These are phyloP conservation scores for Exaiptasia diaphana DNA, from an alignment of 64 coral and sea anemone species.

Conservation along the genomic window DNA sequence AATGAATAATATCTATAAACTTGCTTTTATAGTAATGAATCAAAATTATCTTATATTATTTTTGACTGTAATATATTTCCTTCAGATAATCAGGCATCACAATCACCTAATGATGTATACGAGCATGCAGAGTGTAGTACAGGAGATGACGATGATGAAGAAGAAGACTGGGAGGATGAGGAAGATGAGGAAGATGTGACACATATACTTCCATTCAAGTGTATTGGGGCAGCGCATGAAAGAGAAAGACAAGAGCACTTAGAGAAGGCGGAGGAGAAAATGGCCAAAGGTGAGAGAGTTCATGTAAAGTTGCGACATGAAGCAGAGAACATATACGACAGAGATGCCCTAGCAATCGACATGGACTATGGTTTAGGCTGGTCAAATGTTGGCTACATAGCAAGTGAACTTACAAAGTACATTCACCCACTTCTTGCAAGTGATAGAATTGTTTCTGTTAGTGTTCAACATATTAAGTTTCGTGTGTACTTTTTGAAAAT, in stretches of 20 bases:
- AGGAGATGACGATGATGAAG: not conserved
- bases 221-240: constrained; percentile 42
- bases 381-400: constrained; percentile 43
- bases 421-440: constrained; percentile 16
- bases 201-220: constrained; percentile 63
- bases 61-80: too few relatives aligned
- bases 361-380: constrained; percentile 43
- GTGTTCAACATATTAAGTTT: constrained; percentile 4
- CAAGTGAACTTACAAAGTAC: constrained; percentile 47
- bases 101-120: not conserved
- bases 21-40: too few relatives aligned
- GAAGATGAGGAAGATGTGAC: not conserved
- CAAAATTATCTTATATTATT: too few relatives aligned
- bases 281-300: not conserved
- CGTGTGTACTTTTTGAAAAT: not conserved
- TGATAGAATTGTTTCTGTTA: not conserved
- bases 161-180: not conserved
- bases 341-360: constrained; percentile 29
- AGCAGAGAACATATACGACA: constrained; percentile 44
- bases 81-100: too few relatives aligned
- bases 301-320: constrained; percentile 7
- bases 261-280: constrained; percentile 1
- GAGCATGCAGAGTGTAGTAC: not conserved
- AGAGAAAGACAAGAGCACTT: constrained; percentile 29
- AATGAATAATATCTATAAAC: too few relatives aligned